Base-by-base conservation (phyloP, 1,140 invertebrate genomes). In the Hypsibius dujardini region DNA sequence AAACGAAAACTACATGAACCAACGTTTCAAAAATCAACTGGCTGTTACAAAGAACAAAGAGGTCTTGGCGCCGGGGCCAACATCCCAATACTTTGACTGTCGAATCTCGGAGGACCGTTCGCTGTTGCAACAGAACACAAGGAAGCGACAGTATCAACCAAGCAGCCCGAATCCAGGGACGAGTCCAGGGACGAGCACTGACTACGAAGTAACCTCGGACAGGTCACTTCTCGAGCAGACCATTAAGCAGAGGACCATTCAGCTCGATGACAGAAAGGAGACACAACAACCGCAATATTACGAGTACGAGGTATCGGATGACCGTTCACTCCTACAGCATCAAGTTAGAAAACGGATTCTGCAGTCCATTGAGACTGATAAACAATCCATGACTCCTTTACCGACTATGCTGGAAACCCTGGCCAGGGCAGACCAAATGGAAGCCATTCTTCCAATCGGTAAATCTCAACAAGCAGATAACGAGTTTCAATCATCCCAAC, bases 11-110 rank as follows among this genome's bases (percentile, higher is more conserved):
- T 56, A 56, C 50, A 56, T 56, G 0, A 56, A 56, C n/a, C 50
- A 56, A n/a, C 50, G 50, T 56, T 56, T 56, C 50, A 56, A 56
- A n/a, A 56, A 56, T n/a, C 50, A n/a, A 56, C 7, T 56, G 50
- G 50, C 7, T n/a, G 7, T 56, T n/a, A 56, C 50, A 7, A 56
- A 7, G 7, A 7, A 56, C 7, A 56, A 56, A 56, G 50, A 56
- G 50, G 7, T 56, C 50, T n/a, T 56, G 50, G 50, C 7, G 50
- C 7, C 7, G n/a, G 50, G 50, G 7, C 7, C 50, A 56, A n/a
- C 50, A 7, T 56, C 50, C 7, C 50, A 56, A n/a, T 56, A 12
- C 50, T 56, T 56, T 56, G 50, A 56, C 50, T 56, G n/a, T 56
- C 50, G n/a, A 56, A 56, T n/a, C 50, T 56, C 50, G 7, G 50